Evolutionary conservation across 92 coral and sea anemone species (phyloP).

Genomic region (Epizoanthus ramosus): DNA sequence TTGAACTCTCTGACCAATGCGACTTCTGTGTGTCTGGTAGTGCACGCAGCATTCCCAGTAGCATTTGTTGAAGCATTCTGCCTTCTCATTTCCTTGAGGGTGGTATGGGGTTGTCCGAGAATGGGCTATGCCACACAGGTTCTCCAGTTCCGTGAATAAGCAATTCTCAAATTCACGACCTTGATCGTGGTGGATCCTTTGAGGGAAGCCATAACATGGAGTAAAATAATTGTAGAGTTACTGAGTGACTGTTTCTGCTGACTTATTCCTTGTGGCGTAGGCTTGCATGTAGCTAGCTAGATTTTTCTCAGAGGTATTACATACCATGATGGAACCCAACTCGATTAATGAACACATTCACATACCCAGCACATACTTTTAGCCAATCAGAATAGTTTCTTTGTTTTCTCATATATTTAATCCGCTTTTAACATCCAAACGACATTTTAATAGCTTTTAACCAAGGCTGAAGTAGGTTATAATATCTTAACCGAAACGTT

Average conservation of each 20-base stretch:
- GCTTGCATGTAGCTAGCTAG: constrained; percentile 46
- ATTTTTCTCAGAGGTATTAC: no score
- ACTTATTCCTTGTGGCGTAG: constrained; percentile 49
- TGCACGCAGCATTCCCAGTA: constrained; percentile 50
- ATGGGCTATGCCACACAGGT: constrained; percentile 49
- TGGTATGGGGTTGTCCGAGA: no score
- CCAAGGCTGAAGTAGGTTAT: no score
- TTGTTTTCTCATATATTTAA: no score
- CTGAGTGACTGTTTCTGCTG: constrained; percentile 48
- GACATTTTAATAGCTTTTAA: no score
- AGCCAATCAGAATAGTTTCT: no score
- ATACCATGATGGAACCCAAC: no score
- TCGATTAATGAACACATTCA: no score
- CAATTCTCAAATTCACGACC: constrained; percentile 54
- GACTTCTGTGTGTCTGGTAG: constrained; percentile 52
- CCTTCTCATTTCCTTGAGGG: constrained; percentile 51
- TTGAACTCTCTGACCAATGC: constrained; percentile 45
- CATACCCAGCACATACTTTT: no score
- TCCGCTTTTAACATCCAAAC: no score
- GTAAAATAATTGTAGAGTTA: constrained; percentile 55
- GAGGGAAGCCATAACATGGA: constrained; percentile 59
- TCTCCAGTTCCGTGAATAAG: constrained; percentile 47
- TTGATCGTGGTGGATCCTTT: constrained; percentile 54
- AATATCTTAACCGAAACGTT: no score
- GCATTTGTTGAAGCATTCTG: constrained; percentile 46